Percentiles rank a stretch among this genome's conserved stretches.
These are phyloP conservation scores for Gambusia affinis DNA, from an alignment of 2,113 vertebrate genomes.

Conservation along the genomic window DNA sequence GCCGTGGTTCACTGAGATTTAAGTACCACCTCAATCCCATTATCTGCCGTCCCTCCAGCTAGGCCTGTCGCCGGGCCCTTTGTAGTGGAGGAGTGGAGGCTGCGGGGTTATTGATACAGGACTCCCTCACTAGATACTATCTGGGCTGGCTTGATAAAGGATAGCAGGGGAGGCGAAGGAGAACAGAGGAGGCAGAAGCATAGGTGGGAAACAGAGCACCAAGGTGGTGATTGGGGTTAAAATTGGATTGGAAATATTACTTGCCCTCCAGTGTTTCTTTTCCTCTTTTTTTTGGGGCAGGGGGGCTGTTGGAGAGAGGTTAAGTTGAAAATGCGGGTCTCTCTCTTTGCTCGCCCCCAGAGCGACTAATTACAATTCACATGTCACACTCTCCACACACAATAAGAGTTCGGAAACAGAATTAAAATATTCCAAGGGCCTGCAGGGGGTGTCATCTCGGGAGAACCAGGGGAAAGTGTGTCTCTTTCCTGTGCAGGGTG, in stretches of 20 bases:
- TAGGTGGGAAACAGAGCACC: constrained; percentile 39
- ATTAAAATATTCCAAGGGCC: constrained; percentile 79
- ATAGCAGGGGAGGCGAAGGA: constrained; percentile 16
- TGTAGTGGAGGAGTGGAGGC: constrained; percentile 63
- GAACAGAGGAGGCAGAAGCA: constrained; percentile 41
- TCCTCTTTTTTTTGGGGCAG: constrained; percentile 7
- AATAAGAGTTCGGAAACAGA: constrained; percentile 77
- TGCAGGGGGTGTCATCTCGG: constrained; percentile 74
- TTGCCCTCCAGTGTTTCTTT: constrained; percentile 58
- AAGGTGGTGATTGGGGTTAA: constrained; percentile 54
- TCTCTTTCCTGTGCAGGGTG: constrained; percentile 43
- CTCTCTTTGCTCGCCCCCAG: constrained; percentile 71
- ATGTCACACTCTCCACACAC: constrained; percentile 76
- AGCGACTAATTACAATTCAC: constrained; percentile 82
- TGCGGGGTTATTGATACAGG: constrained; percentile 87
- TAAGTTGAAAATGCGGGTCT: constrained; percentile 4
- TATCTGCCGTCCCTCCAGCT: constrained; percentile 94
- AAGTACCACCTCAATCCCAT: constrained; percentile 97
- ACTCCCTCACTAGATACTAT: constrained; percentile 54
- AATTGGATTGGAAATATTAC: constrained; percentile 59
- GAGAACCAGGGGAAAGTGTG: constrained; percentile 70
- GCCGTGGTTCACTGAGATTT: constrained; percentile 97
- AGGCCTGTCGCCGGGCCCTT: constrained; percentile 75
- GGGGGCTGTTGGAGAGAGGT: constrained; percentile 4
- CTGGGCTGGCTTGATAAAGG: constrained; percentile 25